phyloP scores from a whole-genome alignment of 2,113 vertebrate species.

The rabbit (Oryctolagus cuniculus) region DNA sequence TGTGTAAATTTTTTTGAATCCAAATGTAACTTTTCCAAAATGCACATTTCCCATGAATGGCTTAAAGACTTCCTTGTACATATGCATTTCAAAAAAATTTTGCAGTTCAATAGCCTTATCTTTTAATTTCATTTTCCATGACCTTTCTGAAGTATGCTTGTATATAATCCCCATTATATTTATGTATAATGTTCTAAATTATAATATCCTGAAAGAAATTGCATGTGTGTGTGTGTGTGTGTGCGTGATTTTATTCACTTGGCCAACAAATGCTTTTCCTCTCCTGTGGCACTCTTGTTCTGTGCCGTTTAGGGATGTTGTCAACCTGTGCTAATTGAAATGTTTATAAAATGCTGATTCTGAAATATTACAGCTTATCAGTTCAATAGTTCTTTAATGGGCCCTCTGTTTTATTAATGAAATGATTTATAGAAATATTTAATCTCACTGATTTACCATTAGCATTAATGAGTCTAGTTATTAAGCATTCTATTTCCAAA shows the following conservation, averaged over 20 bases:
- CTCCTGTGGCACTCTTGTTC: not conserved
- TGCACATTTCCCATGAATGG: no score
- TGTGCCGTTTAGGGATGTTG: constrained; percentile 34
- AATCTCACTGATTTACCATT: constrained; percentile 87
- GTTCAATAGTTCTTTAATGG: constrained; percentile 86
- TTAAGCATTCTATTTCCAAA: constrained; percentile 85
- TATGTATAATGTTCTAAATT: not conserved
- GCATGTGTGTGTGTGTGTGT: not conserved
- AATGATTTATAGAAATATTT: constrained; percentile 89
- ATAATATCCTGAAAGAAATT: constrained; percentile 2
- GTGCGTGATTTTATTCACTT: constrained; percentile 44
- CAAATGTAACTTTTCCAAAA: no score
- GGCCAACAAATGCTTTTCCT: not conserved
- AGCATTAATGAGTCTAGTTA: constrained; percentile 86
- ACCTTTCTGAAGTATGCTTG: not conserved
- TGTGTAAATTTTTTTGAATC: no score
- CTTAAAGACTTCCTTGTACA: no score
- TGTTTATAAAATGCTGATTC: constrained; percentile 86
- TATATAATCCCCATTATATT: not conserved
- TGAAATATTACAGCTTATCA: constrained; percentile 84
- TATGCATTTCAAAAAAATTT: no score
- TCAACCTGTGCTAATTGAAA: constrained; percentile 85
- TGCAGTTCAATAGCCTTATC: no score
- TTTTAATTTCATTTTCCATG: no score
- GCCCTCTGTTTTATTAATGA: constrained; percentile 87